Base-by-base conservation (phyloP, 2,888 invertebrate species). In the Parnassius glacialis region DNA sequence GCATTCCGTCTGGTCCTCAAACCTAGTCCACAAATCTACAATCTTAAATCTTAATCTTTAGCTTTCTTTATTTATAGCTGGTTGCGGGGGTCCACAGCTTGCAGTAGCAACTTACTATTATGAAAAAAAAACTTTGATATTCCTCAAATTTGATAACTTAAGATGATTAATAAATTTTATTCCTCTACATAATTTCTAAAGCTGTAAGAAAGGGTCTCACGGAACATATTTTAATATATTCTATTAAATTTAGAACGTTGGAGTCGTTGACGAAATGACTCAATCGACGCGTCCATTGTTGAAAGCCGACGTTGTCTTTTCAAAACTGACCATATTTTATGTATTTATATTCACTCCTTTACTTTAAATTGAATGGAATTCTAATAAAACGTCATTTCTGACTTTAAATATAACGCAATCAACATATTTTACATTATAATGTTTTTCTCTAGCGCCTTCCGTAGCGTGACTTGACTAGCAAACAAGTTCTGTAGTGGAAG, bases 311-410 rank as follows among this genome's bases (percentile, higher is more conserved):
- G 73, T 65, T 52, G 67, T 68, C 67, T 71, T 72, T 72, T 67
- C 73, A 69, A 56, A 74, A 76, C 69, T 67, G 69, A 55, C 68
- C 66, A 75, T 85, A 84, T 80, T 73, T 85, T 72, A 80, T 56
- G 67, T 67, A 69, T 76, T 80, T 81, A 82, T 77, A 73, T 70
- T 73, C 73, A 69, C 72, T 68, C 68, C 66, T 70, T 66, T 60
- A 64, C 65, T 70, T 69, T 68, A 76, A 81, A 84, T 82, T 83
- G 79, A 81, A 83, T 83, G 75, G 72, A 77, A 76, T 70, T 72
- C 70, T 64, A 76, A 73, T 76, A 72, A 71, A 74, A 61, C 59
- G 65, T 66, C 64, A 69, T 73, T 73, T 65, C 64, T 68, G 65
- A 65, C 59, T 65, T 55, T 3, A 55, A 59, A 59, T 57, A 50